Conservation (phyloP, 2,888 invertebrate species). For the Eilema depressum region DNA sequence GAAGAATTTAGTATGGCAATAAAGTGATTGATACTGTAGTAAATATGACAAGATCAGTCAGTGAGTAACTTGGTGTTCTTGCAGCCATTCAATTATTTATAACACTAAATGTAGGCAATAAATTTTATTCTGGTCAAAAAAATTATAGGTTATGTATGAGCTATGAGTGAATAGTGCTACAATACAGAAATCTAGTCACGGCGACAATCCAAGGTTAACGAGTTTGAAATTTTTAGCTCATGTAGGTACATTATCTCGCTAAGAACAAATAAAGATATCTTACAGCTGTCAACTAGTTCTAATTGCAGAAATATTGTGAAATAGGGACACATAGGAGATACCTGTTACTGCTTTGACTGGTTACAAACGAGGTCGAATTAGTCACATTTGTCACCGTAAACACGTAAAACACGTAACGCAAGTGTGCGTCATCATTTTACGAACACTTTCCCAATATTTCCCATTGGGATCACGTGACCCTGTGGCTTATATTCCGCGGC, state of each 20-base stretch:
- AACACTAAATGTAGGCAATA: not conserved
- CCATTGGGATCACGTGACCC: constrained; percentile 48
- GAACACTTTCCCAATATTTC: constrained; percentile 68
- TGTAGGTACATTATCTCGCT: not conserved
- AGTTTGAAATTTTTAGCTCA: not conserved
- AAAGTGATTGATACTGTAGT: no score
- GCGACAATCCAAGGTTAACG: not conserved
- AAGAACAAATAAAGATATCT: not conserved
- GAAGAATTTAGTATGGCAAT: no score
- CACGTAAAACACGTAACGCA: constrained; percentile 64
- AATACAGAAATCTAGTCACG: not conserved
- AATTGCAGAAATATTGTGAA: not conserved
- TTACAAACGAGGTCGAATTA: constrained; percentile 72
- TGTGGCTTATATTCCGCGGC: constrained; percentile 46
- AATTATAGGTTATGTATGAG: not conserved
- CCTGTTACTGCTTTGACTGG: constrained; percentile 65
- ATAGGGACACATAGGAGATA: constrained; percentile 68
- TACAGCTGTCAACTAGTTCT: not conserved
- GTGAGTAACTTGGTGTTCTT: not conserved
- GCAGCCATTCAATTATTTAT: not conserved
- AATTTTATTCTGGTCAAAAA: no score
- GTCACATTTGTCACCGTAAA: constrained; percentile 65
- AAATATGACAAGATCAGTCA: no score
- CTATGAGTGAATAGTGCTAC: not conserved
- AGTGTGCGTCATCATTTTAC: constrained; percentile 65